Evolutionary conservation across 2,113 vertebrate genomes (phyloP), one percentile per base, ranked within the genome.

Genomic region (Sardina pilchardus): DNA sequence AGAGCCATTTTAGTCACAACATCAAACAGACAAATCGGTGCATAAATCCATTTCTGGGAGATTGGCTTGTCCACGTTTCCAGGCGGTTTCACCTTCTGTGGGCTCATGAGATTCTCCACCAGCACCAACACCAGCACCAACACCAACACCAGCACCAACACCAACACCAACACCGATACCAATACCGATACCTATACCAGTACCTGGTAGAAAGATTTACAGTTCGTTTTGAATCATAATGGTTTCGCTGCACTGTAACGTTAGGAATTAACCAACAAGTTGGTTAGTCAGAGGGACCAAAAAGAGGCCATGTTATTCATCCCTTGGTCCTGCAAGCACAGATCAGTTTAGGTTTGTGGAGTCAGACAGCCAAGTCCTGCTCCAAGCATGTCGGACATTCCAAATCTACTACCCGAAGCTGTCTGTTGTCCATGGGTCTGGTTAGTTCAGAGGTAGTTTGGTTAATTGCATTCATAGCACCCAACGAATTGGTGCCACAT

Each of bases 121-220:
- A 34, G 14, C 67, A 75, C 71, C 75, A 39, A 36, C 71, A 85
- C 84, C 84, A 78, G 59, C 47, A 19, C 85, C 85, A 53, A 80
- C 42, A 48, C 81, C 85, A 8, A 82, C 59, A 39, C 85, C 85
- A 24, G 53, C 24, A 30, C 85, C 85, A 53, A 67, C 39, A 21
- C 82, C 75, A 39, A 36, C 71, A 85, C 84, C 84, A 78, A 81
- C 47, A 19, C 85, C 85, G 42, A 83, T 50, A 48, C 81, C 85
- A 9, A 82, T 44, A 39, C 85, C 85, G 36, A 78, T 34, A 21
- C 85, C 85, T 78, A 67, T 48, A 21, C 82, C 85, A 21, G n/a
- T 42, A 78, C 85, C 85, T 78, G 47, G 12, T 81, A 30, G 42
- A 85, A 56, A 36, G 84, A 81, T 53, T 53, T 81, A 56, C 30